Evolutionary conservation across 2,113 vertebrate species (phyloP), one percentile per base, ranked within the genome.

Genomic region (Toxotes jaculatrix): DNA sequence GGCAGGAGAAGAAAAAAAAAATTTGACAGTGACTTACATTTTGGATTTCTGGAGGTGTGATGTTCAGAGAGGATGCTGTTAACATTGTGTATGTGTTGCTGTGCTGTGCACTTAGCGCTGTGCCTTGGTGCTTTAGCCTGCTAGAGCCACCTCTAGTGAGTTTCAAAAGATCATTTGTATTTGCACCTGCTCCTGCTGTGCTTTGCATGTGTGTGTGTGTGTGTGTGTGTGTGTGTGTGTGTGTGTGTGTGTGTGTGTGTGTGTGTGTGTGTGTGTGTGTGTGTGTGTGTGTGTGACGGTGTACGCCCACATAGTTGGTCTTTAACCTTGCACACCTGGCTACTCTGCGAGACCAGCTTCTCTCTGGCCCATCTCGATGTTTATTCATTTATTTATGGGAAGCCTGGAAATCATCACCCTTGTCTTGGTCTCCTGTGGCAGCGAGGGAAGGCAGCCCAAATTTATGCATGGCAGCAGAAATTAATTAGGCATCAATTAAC

Each of bases 401-500:
- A 84, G 91, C 91, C 89, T 92, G 89, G 88, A 92, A 92, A 92
- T 88, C 85, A 87, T 88, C 86, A 77, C 87, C 92, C 91, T 91
- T 88, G 86, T 91, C 87, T 90, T 27, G 56, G 92, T 93, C 93
- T 94, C 93, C 88, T 75, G 90, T 89, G 92, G 92, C 88, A 83
- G 71, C 3, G 42, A 87, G 86, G 67, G 82, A 91, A 89, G 67
- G 88, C 88, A 80, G 87, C 87, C 91, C 87, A 84, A 93, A 95
- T 95, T 91, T 95, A 95, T 95, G 94, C 94, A 93, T 94, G 94
- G 93, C 94, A 94, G 93, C 93, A 91, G 93, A 95, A 95, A 95
- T 95, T 95, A 95, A 96, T 95, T 95, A 95, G 95, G 94, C 94
- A 95, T 94, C 94, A 95, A 95, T 96, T 95, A 95, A 92, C 94